Evolutionary conservation across 2,888 invertebrate species (phyloP).

Genomic region (Cryptocheilus praepositus): DNA sequence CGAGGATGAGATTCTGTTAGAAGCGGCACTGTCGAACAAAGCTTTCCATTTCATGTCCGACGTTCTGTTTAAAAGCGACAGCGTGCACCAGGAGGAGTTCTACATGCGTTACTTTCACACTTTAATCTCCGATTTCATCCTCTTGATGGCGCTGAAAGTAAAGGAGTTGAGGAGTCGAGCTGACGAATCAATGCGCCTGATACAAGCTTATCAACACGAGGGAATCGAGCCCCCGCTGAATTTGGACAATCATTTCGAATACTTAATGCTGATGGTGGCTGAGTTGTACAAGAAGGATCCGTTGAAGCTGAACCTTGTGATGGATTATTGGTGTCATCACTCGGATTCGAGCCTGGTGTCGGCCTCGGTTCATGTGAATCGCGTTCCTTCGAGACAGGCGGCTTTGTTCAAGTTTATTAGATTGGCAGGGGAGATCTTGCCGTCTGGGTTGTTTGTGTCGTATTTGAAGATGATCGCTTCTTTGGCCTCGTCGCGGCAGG

Average conservation of each 20-base stretch:
- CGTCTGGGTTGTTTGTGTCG: slow-evolving; percentile 88
- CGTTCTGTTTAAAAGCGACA: slow-evolving; percentile 82
- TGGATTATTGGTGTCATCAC: slow-evolving; percentile 89
- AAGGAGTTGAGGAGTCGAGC: slow-evolving; percentile 89
- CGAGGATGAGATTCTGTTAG: slow-evolving; percentile 88
- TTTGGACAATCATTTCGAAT: slow-evolving; percentile 87
- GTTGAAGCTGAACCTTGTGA: slow-evolving; percentile 81
- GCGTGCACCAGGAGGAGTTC: slow-evolving; percentile 86
- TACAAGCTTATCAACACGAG: slow-evolving; percentile 84
- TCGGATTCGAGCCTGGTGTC: slow-evolving; percentile 72
- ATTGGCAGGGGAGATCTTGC: slow-evolving; percentile 89
- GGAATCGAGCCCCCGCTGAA: slow-evolving; percentile 87
- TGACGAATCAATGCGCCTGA: slow-evolving; percentile 90
- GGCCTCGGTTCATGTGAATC: slow-evolving; percentile 65
- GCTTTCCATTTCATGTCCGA: slow-evolving; percentile 89
- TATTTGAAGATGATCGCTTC: slow-evolving; percentile 92
- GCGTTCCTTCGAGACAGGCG: slow-evolving; percentile 81
- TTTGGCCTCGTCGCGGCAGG: slow-evolving; percentile 84
- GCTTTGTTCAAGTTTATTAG: slow-evolving; percentile 94
- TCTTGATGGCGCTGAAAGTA: slow-evolving; percentile 93
- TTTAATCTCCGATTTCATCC: slow-evolving; percentile 93
- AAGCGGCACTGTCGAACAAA: slow-evolving; percentile 85
- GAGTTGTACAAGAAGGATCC: slow-evolving; percentile 87
- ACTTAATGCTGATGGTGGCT: slow-evolving; percentile 86
- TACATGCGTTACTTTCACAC: slow-evolving; percentile 89